These are phyloP conservation scores for Perca flavescens DNA, from an alignment of 2,113 vertebrate species.

Conservation along the genomic window DNA sequence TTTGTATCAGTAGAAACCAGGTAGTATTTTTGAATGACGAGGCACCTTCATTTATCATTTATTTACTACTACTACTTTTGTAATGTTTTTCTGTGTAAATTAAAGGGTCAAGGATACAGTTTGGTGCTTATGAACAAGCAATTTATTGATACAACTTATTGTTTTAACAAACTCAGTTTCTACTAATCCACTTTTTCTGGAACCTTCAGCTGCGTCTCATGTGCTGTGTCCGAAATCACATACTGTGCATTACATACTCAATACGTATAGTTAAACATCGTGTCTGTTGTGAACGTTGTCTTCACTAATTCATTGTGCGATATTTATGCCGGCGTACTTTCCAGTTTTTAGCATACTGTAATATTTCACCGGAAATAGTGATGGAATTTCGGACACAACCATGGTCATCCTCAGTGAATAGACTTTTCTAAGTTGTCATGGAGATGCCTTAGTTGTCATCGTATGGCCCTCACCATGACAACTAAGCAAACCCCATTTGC, in stretches of 20 bases:
- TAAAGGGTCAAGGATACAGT: not conserved
- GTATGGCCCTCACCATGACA: not conserved
- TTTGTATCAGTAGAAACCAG: too few relatives aligned
- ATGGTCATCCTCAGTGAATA: not conserved
- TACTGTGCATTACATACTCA: too few relatives aligned
- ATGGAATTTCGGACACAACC: too few relatives aligned
- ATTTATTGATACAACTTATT: slow-evolving; percentile 18
- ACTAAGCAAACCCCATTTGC: not conserved
- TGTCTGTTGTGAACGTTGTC: too few relatives aligned
- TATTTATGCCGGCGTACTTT: too few relatives aligned
- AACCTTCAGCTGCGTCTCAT: not conserved
- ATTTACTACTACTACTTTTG: too few relatives aligned
- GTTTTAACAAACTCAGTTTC: not conserved
- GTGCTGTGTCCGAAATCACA: too few relatives aligned
- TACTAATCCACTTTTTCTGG: not conserved
- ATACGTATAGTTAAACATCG: too few relatives aligned
- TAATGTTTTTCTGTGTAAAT: not conserved
- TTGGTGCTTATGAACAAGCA: not conserved
- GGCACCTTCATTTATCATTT: not conserved
- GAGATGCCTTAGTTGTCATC: not conserved
- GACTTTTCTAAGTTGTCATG: not conserved
- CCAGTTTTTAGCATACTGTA: too few relatives aligned
- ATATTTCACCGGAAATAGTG: too few relatives aligned
- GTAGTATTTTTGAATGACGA: too few relatives aligned
- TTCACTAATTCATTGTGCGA: too few relatives aligned